A percentile compares a stretch with the other conserved stretches of the same genome.
Evolutionary conservation across 2,113 vertebrate genomes (phyloP).

Genomic region (mouse (Mus musculus)): DNA sequence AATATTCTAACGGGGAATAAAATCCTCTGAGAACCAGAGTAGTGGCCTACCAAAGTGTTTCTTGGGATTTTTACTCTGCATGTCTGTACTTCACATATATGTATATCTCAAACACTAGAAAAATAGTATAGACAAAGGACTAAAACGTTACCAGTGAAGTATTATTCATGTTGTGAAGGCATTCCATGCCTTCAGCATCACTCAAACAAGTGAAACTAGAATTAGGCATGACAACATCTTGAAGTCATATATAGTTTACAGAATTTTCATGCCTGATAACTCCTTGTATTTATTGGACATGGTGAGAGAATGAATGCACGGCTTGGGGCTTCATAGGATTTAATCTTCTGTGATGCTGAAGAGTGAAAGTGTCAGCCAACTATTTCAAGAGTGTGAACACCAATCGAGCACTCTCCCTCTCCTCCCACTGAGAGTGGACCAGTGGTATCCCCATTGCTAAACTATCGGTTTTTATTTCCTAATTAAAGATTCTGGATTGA

Average conservation of each 20-base stretch:
- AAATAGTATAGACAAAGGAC: background rate
- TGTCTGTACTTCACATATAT: background rate
- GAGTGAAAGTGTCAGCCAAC: background rate
- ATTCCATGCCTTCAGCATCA: background rate
- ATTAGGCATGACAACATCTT: background rate
- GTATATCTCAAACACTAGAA: background rate
- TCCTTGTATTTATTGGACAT: background rate
- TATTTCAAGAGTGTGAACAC: background rate
- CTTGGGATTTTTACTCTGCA: background rate
- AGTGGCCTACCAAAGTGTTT: background rate
- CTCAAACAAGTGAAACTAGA: background rate
- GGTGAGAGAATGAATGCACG: background rate
- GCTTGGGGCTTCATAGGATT: background rate
- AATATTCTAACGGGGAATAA: background rate
- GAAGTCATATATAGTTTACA: background rate
- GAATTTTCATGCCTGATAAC: background rate
- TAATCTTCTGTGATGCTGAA: background rate
- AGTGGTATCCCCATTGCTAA: background rate
- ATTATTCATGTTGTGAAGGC: background rate
- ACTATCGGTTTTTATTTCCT: background rate
- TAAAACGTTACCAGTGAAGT: background rate
- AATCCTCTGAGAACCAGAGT: background rate
- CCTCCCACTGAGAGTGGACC: background rate
- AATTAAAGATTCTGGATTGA: background rate
- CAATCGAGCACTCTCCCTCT: background rate